phyloP scores from a whole-genome alignment of 2,888 invertebrate species.

The Phania funesta region DNA sequence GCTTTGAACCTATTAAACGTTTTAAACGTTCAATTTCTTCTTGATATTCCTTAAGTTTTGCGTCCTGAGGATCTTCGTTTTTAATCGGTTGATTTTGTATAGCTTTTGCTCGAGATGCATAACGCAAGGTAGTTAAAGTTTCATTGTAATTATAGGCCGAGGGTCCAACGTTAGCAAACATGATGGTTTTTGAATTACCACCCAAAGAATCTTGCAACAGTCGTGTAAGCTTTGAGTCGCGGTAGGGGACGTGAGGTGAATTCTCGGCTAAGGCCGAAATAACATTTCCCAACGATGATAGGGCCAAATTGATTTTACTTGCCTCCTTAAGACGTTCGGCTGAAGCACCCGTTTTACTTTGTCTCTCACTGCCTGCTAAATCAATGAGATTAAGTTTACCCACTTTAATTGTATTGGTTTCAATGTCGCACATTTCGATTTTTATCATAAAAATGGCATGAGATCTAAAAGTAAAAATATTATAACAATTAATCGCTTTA shows the following conservation, averaged over 20 bases:
- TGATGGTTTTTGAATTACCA: constrained; percentile 99
- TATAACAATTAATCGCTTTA: not conserved
- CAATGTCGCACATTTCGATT: constrained; percentile 93
- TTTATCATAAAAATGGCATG: constrained; percentile 99
- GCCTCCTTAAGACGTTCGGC: constrained; percentile 97
- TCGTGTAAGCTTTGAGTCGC: constrained; percentile 98
- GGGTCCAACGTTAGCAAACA: constrained; percentile 99
- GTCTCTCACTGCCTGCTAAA: constrained; percentile 98
- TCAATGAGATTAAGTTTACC: constrained; percentile 98
- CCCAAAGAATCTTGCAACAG: constrained; percentile 98
- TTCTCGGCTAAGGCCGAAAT: constrained; percentile 98
- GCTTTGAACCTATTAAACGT: constrained; percentile 79
- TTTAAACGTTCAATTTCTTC: constrained; percentile 92
- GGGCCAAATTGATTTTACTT: constrained; percentile 97
- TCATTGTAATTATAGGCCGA: constrained; percentile 99
- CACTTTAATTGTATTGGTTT: constrained; percentile 84
- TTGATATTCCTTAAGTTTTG: constrained; percentile 96
- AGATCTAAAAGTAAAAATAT: constrained; percentile 82
- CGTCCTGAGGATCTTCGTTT: constrained; percentile 99
- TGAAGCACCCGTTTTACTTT: constrained; percentile 97
- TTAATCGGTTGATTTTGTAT: constrained; percentile 99
- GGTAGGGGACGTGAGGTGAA: constrained; percentile 97
- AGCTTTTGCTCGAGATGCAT: constrained; percentile 98
- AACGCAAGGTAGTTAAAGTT: constrained; percentile 96
- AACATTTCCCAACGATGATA: constrained; percentile 98